Evolutionary conservation across 2,797 vertebrate genomes (phyloP), one percentile per base, ranked within the genome.

Genomic region (Enteromius afrohamiltoni): DNA sequence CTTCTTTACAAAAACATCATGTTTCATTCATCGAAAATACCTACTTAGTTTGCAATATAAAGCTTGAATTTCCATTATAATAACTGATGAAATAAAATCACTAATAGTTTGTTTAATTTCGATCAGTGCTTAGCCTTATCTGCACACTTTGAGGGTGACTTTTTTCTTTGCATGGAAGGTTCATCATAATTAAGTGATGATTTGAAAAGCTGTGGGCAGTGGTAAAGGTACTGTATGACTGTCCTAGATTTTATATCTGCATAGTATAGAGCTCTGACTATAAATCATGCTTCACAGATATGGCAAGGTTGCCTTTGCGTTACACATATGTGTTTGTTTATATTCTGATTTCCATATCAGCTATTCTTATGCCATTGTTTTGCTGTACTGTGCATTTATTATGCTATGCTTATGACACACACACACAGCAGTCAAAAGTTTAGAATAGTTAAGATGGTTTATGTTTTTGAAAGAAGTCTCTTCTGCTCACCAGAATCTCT

Each of bases 251-350:
- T n/a, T 68, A 4, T 40, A 9, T 68, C 19, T 68, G 37, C 19
- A 1, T 68, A 68, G 9, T 45, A 70, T 26, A 70, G 68, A 45
- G 40, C 68, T 70, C 68, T 70, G 40, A n/a, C 6, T 45, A 47
- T 70, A 45, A 70, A 70, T 45, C n/a, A 70, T 70, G n/a, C 68
- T 70, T 47, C n/a, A 70, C 47, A 45, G 45, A 45, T 26, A 70
- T 26, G 14, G 37, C n/a, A 70, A 23, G 37, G 40, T 45, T 70
- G 68, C 11, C 11, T 70, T 26, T 6, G n/a, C 13, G 0, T n/a
- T 11, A 69, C n/a, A 37, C 9, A 42, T 6, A 13, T n/a, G 4
- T n/a, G 67, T 62, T 29, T 62, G 58, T 29, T 26, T 29, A 26
- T 62, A 16, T 62, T 62, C 23, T 62, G 26, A 58, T 62, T 62